These are phyloP conservation scores for Porites divaricata DNA, from an alignment of 92 coral and sea anemone genomes.

Conservation along the genomic window DNA sequence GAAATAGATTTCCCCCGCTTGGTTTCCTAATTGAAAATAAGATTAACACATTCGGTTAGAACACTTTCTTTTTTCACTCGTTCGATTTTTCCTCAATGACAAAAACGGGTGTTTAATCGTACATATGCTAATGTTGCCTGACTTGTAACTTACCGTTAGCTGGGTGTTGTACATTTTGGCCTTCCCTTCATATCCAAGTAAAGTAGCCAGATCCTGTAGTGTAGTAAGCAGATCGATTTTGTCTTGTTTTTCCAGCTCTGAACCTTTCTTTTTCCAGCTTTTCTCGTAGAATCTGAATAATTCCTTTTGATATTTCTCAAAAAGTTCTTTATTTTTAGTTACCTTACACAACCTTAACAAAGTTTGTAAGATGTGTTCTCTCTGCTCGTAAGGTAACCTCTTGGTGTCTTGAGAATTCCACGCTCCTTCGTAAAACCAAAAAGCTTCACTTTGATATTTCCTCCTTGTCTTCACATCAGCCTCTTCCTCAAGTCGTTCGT, in stretches of 20 bases:
- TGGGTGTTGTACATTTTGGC: background rate
- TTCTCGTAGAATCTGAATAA: constrained; percentile 5
- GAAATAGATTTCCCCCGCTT: background rate
- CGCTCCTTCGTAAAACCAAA: constrained; percentile 37
- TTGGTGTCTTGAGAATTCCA: constrained; percentile 36
- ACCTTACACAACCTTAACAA: background rate
- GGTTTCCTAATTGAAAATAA: background rate
- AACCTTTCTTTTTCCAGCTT: background rate
- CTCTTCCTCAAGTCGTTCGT: background rate
- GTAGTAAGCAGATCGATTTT: background rate
- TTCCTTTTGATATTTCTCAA: background rate
- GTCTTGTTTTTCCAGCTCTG: background rate
- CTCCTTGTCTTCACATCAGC: background rate
- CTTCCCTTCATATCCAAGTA: background rate
- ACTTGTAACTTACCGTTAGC: background rate
- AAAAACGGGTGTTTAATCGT: no score
- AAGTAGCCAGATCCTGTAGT: background rate
- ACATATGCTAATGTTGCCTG: no score
- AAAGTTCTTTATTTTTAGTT: background rate
- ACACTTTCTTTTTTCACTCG: no score
- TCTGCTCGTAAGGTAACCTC: background rate
- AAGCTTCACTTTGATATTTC: constrained; percentile 26
- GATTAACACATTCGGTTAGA: no score
- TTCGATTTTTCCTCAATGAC: no score
- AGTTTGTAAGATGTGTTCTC: background rate